phyloP scores from a whole-genome alignment of 2,113 vertebrate species.

The Mormyrus lacerda region DNA sequence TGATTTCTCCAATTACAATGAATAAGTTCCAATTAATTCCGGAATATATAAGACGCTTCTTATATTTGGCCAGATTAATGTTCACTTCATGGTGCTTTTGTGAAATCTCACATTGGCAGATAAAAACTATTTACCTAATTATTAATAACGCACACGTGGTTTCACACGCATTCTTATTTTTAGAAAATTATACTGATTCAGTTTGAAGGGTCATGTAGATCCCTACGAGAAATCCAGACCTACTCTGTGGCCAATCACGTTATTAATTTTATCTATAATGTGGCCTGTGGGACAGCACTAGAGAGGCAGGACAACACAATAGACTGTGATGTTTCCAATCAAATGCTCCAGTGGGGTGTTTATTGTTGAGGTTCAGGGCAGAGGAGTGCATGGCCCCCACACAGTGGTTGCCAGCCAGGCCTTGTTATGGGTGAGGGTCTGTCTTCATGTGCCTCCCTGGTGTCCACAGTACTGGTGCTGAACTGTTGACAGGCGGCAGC shows the following conservation, averaged over 20 bases:
- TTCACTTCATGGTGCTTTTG: neutral
- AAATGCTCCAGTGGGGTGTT: neutral
- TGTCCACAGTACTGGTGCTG: neutral
- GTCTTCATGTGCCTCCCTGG: neutral
- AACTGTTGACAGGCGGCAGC: neutral
- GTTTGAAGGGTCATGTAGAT: neutral
- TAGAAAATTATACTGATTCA: neutral
- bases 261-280: neutral
- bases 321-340: neutral
- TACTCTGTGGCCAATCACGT: neutral
- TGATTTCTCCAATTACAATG: neutral
- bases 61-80: neutral
- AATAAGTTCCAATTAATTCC: conserved; percentile 3
- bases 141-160: neutral
- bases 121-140: neutral
- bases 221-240: neutral
- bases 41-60: neutral
- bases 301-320: neutral
- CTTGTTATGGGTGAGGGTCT: neutral
- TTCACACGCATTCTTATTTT: neutral
- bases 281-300: neutral
- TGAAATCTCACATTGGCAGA: neutral
- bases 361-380: neutral
- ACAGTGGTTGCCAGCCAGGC: neutral
- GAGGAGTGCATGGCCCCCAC: neutral